Conservation (phyloP, 1,140 invertebrate genomes). For the Nasonia giraulti region DNA sequence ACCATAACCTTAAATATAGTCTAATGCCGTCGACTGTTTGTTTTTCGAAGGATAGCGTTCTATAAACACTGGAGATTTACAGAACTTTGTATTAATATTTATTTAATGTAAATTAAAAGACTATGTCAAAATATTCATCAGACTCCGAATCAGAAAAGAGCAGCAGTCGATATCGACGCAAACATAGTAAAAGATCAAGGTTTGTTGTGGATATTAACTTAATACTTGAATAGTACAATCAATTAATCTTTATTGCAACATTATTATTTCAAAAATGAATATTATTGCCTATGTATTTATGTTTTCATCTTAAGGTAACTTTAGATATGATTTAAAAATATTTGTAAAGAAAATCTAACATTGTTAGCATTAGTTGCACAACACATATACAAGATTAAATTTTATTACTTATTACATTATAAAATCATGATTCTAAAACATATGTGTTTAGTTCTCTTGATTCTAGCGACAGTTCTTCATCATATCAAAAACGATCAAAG, state of each 20-base stretch:
- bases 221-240: too few relatives aligned
- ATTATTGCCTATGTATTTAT: too few relatives aligned
- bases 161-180: conserved; percentile 63
- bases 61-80: too few relatives aligned
- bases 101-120: neutral
- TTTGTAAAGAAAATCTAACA: neutral
- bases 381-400: too few relatives aligned
- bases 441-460: conserved; percentile 64
- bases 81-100: too few relatives aligned
- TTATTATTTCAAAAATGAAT: too few relatives aligned
- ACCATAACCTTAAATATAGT: too few relatives aligned
- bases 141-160: conserved; percentile 70
- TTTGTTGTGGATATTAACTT: conserved; percentile 37
- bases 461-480: conserved; percentile 66
- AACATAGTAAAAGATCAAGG: conserved; percentile 67
- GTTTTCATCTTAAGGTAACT: too few relatives aligned
- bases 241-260: too few relatives aligned
- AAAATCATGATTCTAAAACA: conserved; percentile 1
- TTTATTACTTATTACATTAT: neutral
- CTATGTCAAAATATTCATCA: conserved; percentile 69
- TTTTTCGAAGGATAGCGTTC: too few relatives aligned
- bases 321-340: neutral
- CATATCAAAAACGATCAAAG: conserved; percentile 65
- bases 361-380: too few relatives aligned
- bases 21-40: too few relatives aligned